A percentile compares a stretch with the other conserved stretches of the same genome.
Conservation (phyloP, 2,888 invertebrate species). For the Drosophila ezoana region DNA sequence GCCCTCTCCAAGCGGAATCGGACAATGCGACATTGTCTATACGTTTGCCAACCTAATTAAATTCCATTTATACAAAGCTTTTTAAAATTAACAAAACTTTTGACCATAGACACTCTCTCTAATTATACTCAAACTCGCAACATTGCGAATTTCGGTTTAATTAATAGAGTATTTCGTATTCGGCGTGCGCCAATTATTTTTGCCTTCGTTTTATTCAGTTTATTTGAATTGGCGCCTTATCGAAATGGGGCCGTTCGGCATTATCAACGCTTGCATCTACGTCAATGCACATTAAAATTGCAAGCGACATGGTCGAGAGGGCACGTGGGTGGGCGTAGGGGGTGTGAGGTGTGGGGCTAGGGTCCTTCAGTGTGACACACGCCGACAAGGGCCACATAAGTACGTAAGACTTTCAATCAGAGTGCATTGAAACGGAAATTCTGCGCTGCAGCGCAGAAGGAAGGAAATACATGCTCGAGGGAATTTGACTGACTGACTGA, state of each 20-base stretch:
- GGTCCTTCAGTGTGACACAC: conserved; percentile 49
- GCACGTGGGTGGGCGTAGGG: neutral
- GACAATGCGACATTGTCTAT: conserved; percentile 1
- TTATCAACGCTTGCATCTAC: conserved; percentile 71
- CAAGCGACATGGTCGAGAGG: conserved; percentile 48
- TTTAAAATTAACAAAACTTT: no score
- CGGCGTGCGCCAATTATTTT: conserved; percentile 8
- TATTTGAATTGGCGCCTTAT: conserved; percentile 60
- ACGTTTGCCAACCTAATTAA: neutral
- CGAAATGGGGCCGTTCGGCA: conserved; percentile 49
- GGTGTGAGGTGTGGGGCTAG: neutral
- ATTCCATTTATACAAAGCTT: no score
- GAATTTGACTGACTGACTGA: conserved; percentile 35
- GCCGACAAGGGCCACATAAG: conserved; percentile 50
- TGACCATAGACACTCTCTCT: no score
- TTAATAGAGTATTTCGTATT: conserved; percentile 23
- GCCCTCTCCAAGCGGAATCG: conserved; percentile 14
- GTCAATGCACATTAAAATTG: conserved; percentile 77
- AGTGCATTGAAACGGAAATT: conserved; percentile 77
- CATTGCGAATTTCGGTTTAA: neutral
- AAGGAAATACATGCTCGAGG: conserved; percentile 70
- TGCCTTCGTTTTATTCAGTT: conserved; percentile 34
- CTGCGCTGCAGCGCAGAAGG: conserved; percentile 77
- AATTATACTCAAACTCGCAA: no score
- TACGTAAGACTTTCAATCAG: conserved; percentile 77